Conservation (phyloP, 2,113 vertebrate species). For the Oxyura jamaicensis region DNA sequence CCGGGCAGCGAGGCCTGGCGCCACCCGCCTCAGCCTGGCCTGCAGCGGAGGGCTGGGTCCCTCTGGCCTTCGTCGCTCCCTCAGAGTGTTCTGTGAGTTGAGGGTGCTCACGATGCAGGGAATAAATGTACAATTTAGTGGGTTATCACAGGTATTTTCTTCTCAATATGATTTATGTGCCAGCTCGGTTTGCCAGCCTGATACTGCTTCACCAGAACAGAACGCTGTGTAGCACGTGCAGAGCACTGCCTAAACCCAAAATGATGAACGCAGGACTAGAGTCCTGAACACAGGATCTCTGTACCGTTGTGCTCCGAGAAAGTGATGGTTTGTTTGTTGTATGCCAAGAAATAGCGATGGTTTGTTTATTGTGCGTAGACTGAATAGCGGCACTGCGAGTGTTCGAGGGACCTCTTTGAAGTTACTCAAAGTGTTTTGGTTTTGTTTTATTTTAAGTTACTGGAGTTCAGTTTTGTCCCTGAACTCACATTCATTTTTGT, state of each 20-base stretch:
- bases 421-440: background rate
- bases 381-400: accelerated
- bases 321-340: background rate
- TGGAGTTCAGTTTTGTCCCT: background rate
- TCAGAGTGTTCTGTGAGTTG: no score
- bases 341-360: background rate
- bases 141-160: background rate
- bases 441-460: background rate
- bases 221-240: background rate
- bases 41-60: no score
- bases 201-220: accelerated
- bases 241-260: background rate
- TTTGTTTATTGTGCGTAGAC: background rate
- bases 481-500: background rate
- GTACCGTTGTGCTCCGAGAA: background rate
- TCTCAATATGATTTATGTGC: background rate
- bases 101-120: background rate
- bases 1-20: background rate
- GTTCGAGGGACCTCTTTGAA: accelerated
- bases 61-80: background rate
- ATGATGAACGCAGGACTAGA: accelerated
- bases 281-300: accelerated
- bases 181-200: background rate
- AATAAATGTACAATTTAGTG: background rate
- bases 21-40: accelerated